Base-by-base conservation (phyloP, 2,113 vertebrate species). In the Crotalus helleri region DNA sequence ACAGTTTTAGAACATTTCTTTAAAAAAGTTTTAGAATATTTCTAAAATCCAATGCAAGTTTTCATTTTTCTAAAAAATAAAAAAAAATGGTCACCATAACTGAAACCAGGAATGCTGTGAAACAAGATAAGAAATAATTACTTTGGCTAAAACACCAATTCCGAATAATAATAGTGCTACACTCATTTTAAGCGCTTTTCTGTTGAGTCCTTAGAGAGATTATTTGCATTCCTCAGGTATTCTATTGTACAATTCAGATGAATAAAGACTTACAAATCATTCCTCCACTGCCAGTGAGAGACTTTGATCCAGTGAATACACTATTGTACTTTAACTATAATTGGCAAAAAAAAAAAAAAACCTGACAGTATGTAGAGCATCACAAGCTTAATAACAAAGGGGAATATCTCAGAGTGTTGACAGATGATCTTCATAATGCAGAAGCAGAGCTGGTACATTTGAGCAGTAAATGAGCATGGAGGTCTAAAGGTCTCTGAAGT, bases 251-350 rank as follows among this genome's bases (percentile, higher is more conserved):
- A 98, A 98, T 98, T 98, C 98, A 98, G 97, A 98, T 98, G 98
- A 98, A 99, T 99, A 99, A 99, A 99, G 99, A 99, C 99, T 99
- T 98, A 99, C 98, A 99, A 99, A 99, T 99, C 99, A 99, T 98
- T 98, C 98, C 98, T 98, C 98, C 98, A 98, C 98, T 96, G 98
- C 98, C 98, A 99, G 98, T 98, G 98, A 97, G 98, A 99, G 98
- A 98, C 99, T 99, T 98, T 98, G 98, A 99, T 99, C 98, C 98
- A 97, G 98, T 99, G 98, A 99, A 99, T 99, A 99, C 98, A 98
- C 98, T 98, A 99, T 99, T 99, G 99, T 99, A 99, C 98, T 98
- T 99, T 98, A 98, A 99, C 98, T 99, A 98, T 99, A 99, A 99
- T 99, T 99, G 99, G 99, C 98, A 99, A 98, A 98, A 85, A 88